Conservation (phyloP, 2,888 invertebrate genomes). For the Pammene aurita region DNA sequence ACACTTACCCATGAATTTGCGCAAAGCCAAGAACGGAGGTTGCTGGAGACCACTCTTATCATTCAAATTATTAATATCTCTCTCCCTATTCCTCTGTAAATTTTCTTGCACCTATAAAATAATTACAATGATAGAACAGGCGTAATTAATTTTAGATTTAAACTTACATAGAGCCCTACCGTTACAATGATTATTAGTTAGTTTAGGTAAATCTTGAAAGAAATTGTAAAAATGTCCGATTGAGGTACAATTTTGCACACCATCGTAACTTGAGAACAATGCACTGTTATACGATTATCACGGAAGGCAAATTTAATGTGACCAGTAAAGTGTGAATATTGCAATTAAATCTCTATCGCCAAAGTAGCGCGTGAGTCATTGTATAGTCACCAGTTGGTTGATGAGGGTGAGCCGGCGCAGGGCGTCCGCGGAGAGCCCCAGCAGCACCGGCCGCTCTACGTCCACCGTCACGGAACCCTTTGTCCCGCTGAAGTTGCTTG, state of each 20-base stretch:
- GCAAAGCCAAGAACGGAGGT: slow-evolving; percentile 48
- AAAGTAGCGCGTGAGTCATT: no score
- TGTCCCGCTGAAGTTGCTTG: slow-evolving; percentile 18
- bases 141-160: no score
- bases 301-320: no score
- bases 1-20: slow-evolving; percentile 53
- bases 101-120: slow-evolving; percentile 12
- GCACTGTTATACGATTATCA: no score
- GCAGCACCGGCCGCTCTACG: slow-evolving; percentile 65
- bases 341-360: no score
- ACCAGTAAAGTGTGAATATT: no score
- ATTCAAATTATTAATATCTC: slow-evolving; percentile 37
- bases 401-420: slow-evolving; percentile 57
- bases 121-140: not conserved
- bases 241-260: no score
- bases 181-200: no score
- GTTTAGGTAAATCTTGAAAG: no score
- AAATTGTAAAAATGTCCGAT: no score
- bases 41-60: slow-evolving; percentile 27
- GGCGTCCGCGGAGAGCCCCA: slow-evolving; percentile 59
- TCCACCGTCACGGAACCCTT: slow-evolving; percentile 57
- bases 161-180: no score
- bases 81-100: not conserved
- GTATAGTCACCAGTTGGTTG: slow-evolving; percentile 48
- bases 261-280: no score